Conservation (phyloP, 2,797 vertebrate species). For the Thalassophryne amazonica region DNA sequence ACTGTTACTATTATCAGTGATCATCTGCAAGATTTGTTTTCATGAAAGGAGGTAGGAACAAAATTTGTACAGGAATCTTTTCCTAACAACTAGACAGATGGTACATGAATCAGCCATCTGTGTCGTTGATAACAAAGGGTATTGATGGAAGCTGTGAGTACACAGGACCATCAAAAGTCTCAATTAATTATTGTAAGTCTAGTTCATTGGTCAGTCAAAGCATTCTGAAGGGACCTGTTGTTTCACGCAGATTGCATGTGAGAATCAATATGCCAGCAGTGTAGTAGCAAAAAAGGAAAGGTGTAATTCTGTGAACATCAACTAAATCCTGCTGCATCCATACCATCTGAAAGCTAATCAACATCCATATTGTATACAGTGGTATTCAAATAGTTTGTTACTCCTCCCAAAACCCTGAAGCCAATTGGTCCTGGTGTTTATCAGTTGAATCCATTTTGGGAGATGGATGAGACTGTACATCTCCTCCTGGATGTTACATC, state of each 20-base stretch:
- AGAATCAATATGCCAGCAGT: background rate
- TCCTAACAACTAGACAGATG: slow-evolving; percentile 14
- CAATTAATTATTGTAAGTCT: background rate
- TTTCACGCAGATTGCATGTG: background rate
- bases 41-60: background rate
- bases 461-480: too few species aligned
- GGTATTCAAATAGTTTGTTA: too few species aligned
- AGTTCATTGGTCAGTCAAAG: background rate
- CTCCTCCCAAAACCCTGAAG: too few species aligned
- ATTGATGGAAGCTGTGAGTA: slow-evolving; percentile 9
- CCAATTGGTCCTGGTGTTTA: too few species aligned
- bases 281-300: background rate
- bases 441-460: too few species aligned
- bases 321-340: too few species aligned
- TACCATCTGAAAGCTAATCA: too few species aligned
- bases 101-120: slow-evolving; percentile 1
- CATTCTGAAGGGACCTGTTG: background rate
- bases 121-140: slow-evolving; percentile 12
- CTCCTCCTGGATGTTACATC: too few species aligned
- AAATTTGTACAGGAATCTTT: background rate
- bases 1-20: slow-evolving; percentile 33
- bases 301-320: too few species aligned
- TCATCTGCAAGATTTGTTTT: slow-evolving; percentile 10
- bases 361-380: too few species aligned
- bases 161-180: background rate